These are phyloP conservation scores for Microplitis manilae DNA, from an alignment of 2,888 invertebrate genomes.

Conservation along the genomic window DNA sequence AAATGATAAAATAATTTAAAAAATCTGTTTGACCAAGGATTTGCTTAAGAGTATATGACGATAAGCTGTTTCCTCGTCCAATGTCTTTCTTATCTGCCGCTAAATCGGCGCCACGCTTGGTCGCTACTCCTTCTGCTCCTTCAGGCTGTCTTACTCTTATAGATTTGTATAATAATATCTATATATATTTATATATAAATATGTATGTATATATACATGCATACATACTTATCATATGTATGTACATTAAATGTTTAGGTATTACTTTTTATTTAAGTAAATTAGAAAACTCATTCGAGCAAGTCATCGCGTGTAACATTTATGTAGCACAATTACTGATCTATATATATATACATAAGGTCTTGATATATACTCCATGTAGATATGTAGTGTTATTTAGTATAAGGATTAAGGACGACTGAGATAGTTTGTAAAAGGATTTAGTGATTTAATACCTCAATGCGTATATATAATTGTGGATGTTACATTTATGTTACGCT, in stretches of 20 bases:
- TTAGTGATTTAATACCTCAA: slow-evolving; percentile 47
- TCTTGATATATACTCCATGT: background rate
- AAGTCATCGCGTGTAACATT: slow-evolving; percentile 39
- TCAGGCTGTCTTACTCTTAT: slow-evolving; percentile 9
- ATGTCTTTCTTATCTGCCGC: slow-evolving; percentile 37
- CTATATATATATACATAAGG: background rate
- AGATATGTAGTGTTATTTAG: slow-evolving; percentile 13
- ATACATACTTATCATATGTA: slow-evolving; percentile 29
- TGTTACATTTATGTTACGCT: background rate
- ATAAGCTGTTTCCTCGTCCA: slow-evolving; percentile 39
- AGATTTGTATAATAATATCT: too few relatives aligned
- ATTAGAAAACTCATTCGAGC: slow-evolving; percentile 50
- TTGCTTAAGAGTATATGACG: slow-evolving; percentile 14
- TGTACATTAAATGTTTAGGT: background rate
- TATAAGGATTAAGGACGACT: slow-evolving; percentile 46
- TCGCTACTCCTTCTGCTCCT: slow-evolving; percentile 11
- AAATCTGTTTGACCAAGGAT: background rate
- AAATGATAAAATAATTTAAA: too few relatives aligned
- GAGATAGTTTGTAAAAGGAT: slow-evolving; percentile 47
- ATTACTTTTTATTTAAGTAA: slow-evolving; percentile 38
- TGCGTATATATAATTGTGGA: slow-evolving; percentile 9
- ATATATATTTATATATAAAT: too few relatives aligned
- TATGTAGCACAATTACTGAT: slow-evolving; percentile 8
- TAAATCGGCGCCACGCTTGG: slow-evolving; percentile 43
- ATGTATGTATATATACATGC: too few relatives aligned